Evolutionary conservation across 2,797 vertebrate species (phyloP).

Genomic region (Poecilia picta): DNA sequence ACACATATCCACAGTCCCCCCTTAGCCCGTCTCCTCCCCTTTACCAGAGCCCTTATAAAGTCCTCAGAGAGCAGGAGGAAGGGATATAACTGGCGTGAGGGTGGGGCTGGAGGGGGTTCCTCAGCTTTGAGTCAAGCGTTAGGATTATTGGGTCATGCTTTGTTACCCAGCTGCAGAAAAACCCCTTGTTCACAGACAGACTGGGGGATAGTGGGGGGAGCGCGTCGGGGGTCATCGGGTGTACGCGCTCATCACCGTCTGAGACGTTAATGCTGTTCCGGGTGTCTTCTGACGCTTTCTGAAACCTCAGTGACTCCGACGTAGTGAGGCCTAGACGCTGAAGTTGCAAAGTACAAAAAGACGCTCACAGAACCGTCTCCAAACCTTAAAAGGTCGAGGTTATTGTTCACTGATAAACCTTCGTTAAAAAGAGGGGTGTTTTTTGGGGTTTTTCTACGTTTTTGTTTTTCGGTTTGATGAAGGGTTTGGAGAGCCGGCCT

Average conservation of each 20-base stretch:
- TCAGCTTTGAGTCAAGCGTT: slow-evolving; percentile 82
- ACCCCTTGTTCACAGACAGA: slow-evolving; percentile 77
- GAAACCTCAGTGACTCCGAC: slow-evolving; percentile 57
- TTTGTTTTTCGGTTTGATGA: slow-evolving; percentile 12
- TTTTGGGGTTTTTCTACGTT: background rate
- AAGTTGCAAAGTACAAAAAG: background rate
- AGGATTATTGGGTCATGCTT: slow-evolving; percentile 88
- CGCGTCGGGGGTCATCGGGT: background rate
- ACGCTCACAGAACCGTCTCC: background rate
- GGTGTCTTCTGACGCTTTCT: slow-evolving; percentile 59
- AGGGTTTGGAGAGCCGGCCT: slow-evolving; percentile 9
- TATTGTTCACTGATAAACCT: background rate
- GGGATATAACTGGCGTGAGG: slow-evolving; percentile 68
- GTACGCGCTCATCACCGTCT: slow-evolving; percentile 35
- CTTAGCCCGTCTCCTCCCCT: background rate
- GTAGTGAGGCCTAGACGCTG: slow-evolving; percentile 24
- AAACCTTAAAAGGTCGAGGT: background rate
- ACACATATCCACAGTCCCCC: slow-evolving; percentile 27
- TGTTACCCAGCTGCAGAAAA: slow-evolving; percentile 86
- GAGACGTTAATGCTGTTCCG: slow-evolving; percentile 68
- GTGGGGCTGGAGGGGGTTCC: slow-evolving; percentile 50
- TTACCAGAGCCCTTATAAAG: slow-evolving; percentile 75
- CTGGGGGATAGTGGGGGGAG: slow-evolving; percentile 24
- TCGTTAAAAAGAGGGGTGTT: background rate
- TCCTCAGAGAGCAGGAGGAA: slow-evolving; percentile 79